Base-by-base conservation (phyloP, 2,888 invertebrate species). In the Phaedon cochleariae region DNA sequence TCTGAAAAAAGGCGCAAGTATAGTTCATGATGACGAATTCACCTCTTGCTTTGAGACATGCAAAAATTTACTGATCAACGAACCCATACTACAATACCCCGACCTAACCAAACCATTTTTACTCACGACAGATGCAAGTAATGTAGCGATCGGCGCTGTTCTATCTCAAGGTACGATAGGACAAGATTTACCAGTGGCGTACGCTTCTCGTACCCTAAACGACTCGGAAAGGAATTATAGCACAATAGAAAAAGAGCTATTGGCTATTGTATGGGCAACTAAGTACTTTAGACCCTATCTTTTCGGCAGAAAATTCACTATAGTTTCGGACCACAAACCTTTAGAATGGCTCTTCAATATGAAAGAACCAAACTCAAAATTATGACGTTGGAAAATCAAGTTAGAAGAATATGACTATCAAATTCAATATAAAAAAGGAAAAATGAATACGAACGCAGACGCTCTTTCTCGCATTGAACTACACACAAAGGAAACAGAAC, bases 161-260 rank as follows among this genome's bases (percentile, higher is more conserved):
- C 9, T 34, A 34, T 34, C n/a, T n/a, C 31, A 34, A 34, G 31
- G 31, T 9, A 10, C 9, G 9, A 34, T 34, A 34, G 6, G 6
- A 34, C 31, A 34, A 34, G 21, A 73, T n/a, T n/a, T n/a, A n/a
- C n/a, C n/a, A n/a, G n/a, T n/a, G n/a, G n/a, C n/a, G n/a, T n/a
- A n/a, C n/a, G n/a, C n/a, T n/a, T n/a, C n/a, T n/a, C n/a, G n/a
- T n/a, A n/a, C 65, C 0, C 49, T 69, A 22, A 69, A 65, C n/a
- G 59, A 65, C 22, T 34, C 69, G 9, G 70, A 69, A 64, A 46
- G 10, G 17, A 48, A 55, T 4, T 71, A 72, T 48, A 59, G 59
- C 12, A 69, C 65, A n/a, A 73, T 67, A 4, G 70, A 70, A 64
- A 73, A 64, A 26, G 73, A 73, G 65, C n/a, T n/a, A n/a, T n/a